Percentiles rank a stretch among this genome's conserved stretches.
phyloP scores from a whole-genome alignment of 1,140 invertebrate species.

The Trypoxylus dichotomus region DNA sequence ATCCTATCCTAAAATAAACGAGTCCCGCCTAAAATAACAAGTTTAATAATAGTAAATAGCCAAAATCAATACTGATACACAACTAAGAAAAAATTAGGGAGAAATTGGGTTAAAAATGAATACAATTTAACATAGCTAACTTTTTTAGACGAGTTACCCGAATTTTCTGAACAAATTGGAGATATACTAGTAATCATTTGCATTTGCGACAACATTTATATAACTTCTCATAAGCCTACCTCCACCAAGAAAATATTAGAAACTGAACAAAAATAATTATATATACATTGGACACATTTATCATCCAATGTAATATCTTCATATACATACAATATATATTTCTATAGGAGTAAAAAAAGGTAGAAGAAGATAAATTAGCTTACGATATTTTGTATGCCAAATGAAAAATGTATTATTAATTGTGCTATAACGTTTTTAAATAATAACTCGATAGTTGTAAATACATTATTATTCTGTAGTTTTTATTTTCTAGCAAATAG shows the following conservation, averaged over 20 bases:
- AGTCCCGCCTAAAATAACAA: too few species aligned
- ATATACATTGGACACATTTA: background rate
- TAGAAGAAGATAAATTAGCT: constrained; percentile 30
- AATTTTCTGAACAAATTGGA: too few species aligned
- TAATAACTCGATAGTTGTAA: constrained; percentile 31
- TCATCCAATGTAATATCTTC: background rate
- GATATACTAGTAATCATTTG: too few species aligned
- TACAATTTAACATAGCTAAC: too few species aligned
- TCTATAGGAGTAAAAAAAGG: constrained; percentile 1
- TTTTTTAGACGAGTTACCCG: too few species aligned
- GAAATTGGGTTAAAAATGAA: too few species aligned
- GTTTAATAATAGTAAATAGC: too few species aligned
- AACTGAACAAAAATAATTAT: background rate
- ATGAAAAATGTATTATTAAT: constrained; percentile 31
- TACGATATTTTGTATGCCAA: constrained; percentile 31
- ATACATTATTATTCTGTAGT: constrained; percentile 23
- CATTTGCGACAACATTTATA: too few species aligned
- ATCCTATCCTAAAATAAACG: too few species aligned
- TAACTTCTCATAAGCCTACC: background rate
- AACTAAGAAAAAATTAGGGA: too few species aligned
- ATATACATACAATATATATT: constrained; percentile 18
- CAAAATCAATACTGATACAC: too few species aligned
- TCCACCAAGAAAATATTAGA: background rate
- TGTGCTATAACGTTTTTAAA: constrained; percentile 31
- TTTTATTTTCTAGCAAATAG: constrained; percentile 21